phyloP scores from a whole-genome alignment of 2,113 vertebrate species.

The Trichechus manatus region DNA sequence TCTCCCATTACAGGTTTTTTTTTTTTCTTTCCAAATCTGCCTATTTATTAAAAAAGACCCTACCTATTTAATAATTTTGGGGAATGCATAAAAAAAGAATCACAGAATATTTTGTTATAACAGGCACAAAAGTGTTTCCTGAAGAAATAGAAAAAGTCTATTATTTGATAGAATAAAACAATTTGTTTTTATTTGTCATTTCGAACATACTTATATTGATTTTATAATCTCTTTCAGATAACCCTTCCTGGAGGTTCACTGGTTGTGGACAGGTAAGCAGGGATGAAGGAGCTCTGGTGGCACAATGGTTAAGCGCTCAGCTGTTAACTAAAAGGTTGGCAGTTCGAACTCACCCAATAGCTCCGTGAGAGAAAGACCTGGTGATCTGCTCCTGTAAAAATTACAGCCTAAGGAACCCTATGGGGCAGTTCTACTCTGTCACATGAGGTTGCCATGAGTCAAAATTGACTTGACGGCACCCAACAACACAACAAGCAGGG shows the following conservation, averaged over 20 bases:
- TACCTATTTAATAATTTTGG: background rate
- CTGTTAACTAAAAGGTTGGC: too few species aligned
- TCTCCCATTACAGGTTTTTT: background rate
- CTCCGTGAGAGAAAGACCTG: too few species aligned
- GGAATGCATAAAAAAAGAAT: background rate
- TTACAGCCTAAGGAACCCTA: too few species aligned
- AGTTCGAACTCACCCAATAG: too few species aligned
- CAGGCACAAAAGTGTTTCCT: background rate
- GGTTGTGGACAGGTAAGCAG: background rate
- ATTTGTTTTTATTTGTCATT: background rate
- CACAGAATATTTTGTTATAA: background rate
- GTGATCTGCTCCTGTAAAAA: too few species aligned
- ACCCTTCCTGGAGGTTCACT: fast-evolving
- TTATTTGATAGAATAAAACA: background rate
- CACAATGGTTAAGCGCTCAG: background rate
- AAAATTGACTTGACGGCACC: too few species aligned
- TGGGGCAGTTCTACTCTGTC: too few species aligned
- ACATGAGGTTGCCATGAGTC: too few species aligned
- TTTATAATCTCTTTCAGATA: background rate
- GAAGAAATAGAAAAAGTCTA: background rate
- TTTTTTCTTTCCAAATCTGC: background rate
- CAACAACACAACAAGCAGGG: background rate
- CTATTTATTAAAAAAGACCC: background rate
- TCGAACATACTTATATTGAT: background rate
- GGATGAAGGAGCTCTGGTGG: background rate